Evolutionary conservation across 2,113 vertebrate genomes (phyloP), one percentile per base, ranked within the genome.

Genomic region (Corythaeola cristata): DNA sequence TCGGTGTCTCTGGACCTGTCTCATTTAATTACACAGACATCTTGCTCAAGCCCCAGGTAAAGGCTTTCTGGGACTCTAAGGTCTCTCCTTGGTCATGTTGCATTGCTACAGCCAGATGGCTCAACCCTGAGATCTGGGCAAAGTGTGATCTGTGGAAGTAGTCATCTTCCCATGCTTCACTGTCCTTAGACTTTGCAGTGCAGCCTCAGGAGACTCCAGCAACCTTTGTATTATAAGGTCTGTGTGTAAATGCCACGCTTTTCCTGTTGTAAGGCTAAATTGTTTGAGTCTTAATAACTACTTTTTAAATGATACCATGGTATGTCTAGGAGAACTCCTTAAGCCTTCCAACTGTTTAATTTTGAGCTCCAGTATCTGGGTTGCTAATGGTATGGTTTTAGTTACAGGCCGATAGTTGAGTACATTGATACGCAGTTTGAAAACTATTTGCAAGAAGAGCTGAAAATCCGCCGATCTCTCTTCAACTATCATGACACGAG

Each of bases 391-490:
- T 86, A 82, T 90, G 94, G 98, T 91, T 98, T 92, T 98, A 99
- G 99, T 98, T 99, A 99, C 98, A 99, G 99, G 98, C 99, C 99
- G 23, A 99, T 99, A 4, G 99, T 99, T 26, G 99, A 99, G 97
- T 99, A 99, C 98, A 99, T 99, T 95, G 99, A 99, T 66, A 99
- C 99, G 71, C 99, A 99, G 98, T 99, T 99, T 98, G 99, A 99
- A 97, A 99, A 98, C 93, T 99, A 99, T 96, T 98, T 99, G 32
- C 99, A 99, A 98, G 99, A 99, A 45, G 99, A 99, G 96, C 97
- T 99, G 97, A 99, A 99, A 93, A 99, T 99, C 96, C 99, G 99
- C n/a, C 98, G 99, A 7, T 99, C 99, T 1, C 98, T 99, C n/a
- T 99, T 99, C 59, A 99, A 99, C 98, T 99, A 99, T 95, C 99